Evolutionary conservation across 2,797 vertebrate genomes (phyloP).

Genomic region (Paratrypauchen microcephalus): DNA sequence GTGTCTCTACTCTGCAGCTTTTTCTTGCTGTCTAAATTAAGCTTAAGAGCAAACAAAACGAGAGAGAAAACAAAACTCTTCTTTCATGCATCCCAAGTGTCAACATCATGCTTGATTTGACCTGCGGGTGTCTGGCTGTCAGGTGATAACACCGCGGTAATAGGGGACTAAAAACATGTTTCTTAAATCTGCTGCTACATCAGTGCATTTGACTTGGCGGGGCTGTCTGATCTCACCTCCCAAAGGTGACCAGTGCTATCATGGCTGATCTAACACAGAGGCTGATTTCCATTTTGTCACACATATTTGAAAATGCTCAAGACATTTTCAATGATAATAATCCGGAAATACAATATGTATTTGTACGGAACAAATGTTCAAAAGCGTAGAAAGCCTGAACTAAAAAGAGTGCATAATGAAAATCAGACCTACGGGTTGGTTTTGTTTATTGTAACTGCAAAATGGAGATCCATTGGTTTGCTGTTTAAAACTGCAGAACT

Average conservation of each 20-base stretch:
- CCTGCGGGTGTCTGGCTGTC: conserved; percentile 40
- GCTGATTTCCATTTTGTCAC: conserved; percentile 74
- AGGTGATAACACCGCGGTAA: conserved; percentile 43
- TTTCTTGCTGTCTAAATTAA: conserved; percentile 43
- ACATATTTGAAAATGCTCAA: conserved; percentile 62
- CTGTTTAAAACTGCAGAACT: too few species aligned
- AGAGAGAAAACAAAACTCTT: conserved; percentile 28
- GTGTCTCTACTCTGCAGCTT: conserved; percentile 31
- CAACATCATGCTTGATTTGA: conserved; percentile 45
- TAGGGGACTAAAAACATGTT: conserved; percentile 45
- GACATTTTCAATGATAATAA: neutral
- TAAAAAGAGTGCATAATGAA: neutral
- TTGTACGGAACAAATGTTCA: too few species aligned
- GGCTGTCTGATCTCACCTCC: conserved; percentile 61
- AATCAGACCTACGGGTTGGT: neutral
- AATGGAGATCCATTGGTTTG: too few species aligned
- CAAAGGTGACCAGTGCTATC: conserved; percentile 50
- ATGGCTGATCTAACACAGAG: conserved; percentile 8
- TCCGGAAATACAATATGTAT: neutral
- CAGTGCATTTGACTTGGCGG: conserved; percentile 48
- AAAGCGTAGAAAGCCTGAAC: neutral
- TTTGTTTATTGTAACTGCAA: too few species aligned
- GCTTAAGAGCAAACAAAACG: conserved; percentile 27
- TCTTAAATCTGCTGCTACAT: conserved; percentile 54
- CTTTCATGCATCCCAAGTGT: conserved; percentile 27